phyloP scores from a whole-genome alignment of 2,888 invertebrate genomes.

The Eristalis tenax region DNA sequence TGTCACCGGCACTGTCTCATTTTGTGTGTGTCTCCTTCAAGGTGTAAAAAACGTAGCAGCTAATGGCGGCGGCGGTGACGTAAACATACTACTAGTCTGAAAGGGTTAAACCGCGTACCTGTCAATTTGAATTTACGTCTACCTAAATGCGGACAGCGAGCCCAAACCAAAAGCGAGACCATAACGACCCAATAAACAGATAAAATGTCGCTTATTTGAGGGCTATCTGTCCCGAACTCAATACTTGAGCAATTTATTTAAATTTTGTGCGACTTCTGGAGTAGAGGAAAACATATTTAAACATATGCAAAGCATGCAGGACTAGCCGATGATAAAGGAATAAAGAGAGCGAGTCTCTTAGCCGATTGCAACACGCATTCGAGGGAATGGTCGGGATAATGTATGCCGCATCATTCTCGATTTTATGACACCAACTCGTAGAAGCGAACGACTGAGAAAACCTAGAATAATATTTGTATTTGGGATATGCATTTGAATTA shows the following conservation, averaged over 20 bases:
- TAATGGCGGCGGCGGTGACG: not conserved
- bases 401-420: slow-evolving; percentile 12
- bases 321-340: slow-evolving; percentile 6
- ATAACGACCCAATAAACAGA: not conserved
- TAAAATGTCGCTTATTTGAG: not conserved
- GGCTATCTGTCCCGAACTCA: not conserved
- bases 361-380: slow-evolving; percentile 13
- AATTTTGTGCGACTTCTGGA: too few species aligned
- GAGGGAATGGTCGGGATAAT: slow-evolving; percentile 7
- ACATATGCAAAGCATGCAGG: not conserved
- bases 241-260: not conserved
- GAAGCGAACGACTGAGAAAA: not conserved
- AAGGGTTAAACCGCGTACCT: not conserved
- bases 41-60: not conserved
- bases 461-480: slow-evolving; percentile 26
- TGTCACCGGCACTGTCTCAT: not conserved
- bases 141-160: not conserved
- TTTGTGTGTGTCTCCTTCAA: not conserved
- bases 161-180: not conserved
- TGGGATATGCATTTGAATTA: slow-evolving; percentile 16
- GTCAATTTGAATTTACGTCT: not conserved
- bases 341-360: not conserved
- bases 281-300: not conserved
- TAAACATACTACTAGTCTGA: not conserved
- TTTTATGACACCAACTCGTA: slow-evolving; percentile 1